These are phyloP conservation scores for Heliangelus exortis DNA, from an alignment of 2,797 vertebrate species.

Conservation along the genomic window DNA sequence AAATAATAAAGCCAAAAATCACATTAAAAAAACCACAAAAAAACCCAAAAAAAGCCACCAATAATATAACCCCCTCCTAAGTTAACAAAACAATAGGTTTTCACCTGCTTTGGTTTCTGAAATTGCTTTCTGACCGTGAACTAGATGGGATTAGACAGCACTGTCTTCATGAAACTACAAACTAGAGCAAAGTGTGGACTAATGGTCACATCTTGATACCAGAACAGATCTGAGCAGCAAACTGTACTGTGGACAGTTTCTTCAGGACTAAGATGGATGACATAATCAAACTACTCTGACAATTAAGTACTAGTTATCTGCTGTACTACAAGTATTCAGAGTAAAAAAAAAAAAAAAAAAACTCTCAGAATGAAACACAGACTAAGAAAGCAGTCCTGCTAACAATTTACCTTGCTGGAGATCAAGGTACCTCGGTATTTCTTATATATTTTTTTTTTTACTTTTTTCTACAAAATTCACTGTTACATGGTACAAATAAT, in stretches of 20 bases:
- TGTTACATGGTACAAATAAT: neutral
- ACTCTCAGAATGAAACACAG: neutral
- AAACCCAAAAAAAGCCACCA: neutral
- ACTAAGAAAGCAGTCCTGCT: neutral
- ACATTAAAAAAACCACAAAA: neutral
- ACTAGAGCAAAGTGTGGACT: neutral
- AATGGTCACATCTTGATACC: neutral
- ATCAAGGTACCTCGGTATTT: neutral
- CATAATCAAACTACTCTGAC: neutral
- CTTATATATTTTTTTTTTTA: neutral
- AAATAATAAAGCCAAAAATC: neutral
- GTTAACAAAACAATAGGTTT: neutral
- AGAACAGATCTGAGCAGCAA: neutral
- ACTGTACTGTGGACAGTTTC: neutral
- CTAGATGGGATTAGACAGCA: neutral
- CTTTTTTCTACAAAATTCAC: neutral
- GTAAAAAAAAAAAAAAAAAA: neutral
- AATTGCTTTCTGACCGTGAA: neutral
- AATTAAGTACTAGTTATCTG: neutral
- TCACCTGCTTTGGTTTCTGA: neutral
- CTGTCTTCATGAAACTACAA: neutral
- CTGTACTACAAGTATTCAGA: neutral
- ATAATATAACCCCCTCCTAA: neutral
- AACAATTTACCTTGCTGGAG: neutral
- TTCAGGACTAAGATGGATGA: neutral